Base-by-base conservation (phyloP, 1,140 invertebrate species). In the Trachelipus rathkii region DNA sequence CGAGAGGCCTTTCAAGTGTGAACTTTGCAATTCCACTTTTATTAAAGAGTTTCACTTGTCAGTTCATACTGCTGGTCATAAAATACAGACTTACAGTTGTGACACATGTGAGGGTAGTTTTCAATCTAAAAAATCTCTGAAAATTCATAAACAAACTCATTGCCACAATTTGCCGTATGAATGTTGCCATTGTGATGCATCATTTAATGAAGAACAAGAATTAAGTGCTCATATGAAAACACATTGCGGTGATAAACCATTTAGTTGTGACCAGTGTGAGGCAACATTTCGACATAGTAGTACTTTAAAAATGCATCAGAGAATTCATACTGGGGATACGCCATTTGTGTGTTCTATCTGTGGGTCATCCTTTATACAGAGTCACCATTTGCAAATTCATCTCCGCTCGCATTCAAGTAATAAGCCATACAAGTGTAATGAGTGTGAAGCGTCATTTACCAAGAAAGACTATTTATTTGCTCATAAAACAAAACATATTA, bases 261-360 rank as follows among this genome's bases (percentile, higher is more conserved):
- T 86, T 79, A 83, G 83, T 71, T 87, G 86, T 80, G 81, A 82
- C 19, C 78, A 85, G 81, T 87, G 86, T 78, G 83, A 84, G 7
- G 87, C 87, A 74, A 84, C 84, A 0, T 87, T 87, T 82, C 84
- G 85, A 23, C 79, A 82, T 68, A 82, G 93, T 43, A 95, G 95
- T 83, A 93, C 95, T 83, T 86, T 95, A 9, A 96, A 95, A 84
- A 93, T 95, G 3, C 89, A 95, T 88, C 87, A 90, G 89, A 86
- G 92, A 15, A 95, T 84, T 44, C 89, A 89, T 81, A 89, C 89
- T 60, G 95, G 95, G 24, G 88, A 93, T 43, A 91, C 93, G 79
- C 92, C 92, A 5, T 94, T 95, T 81, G 87, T 92, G 44, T 97
- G 95, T 85, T 88, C 90, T 0, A 90, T 97, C 76, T 97, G 95